These are phyloP conservation scores for Colletes latitarsis DNA, from an alignment of 1,140 invertebrate species.

Conservation along the genomic window DNA sequence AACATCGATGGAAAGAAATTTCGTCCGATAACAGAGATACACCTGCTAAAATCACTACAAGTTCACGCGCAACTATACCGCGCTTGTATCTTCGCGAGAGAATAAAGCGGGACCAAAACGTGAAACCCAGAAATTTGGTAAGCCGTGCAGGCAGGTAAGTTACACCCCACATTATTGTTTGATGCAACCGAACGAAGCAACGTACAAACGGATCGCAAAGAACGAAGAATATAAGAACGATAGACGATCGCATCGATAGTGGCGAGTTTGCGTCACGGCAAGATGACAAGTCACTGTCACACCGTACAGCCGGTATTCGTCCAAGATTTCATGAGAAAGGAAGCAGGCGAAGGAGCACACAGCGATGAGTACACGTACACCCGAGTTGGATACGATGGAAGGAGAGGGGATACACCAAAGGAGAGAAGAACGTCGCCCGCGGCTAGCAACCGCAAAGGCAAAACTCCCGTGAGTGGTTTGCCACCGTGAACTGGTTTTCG, in stretches of 20 bases:
- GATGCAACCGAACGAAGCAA: background rate
- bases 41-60: constrained; percentile 26
- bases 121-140: background rate
- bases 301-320: constrained; percentile 37
- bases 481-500: constrained; percentile 70
- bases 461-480: constrained; percentile 61
- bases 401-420: constrained; percentile 35
- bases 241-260: background rate
- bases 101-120: no score
- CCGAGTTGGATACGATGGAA: constrained; percentile 25
- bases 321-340: constrained; percentile 61
- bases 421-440: constrained; percentile 64
- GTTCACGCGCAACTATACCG: background rate
- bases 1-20: background rate
- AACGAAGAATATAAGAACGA: no score
- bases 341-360: constrained; percentile 54
- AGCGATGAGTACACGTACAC: constrained; percentile 47
- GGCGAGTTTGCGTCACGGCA: background rate
- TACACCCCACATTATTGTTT: no score
- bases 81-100: background rate
- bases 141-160: background rate
- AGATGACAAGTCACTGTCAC: constrained; percentile 37
- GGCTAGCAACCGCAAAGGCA: constrained; percentile 74
- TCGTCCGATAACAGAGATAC: background rate
- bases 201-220: no score